Evolutionary conservation across 1,140 invertebrate species (phyloP).

Genomic region (Marisa cornuarietis): DNA sequence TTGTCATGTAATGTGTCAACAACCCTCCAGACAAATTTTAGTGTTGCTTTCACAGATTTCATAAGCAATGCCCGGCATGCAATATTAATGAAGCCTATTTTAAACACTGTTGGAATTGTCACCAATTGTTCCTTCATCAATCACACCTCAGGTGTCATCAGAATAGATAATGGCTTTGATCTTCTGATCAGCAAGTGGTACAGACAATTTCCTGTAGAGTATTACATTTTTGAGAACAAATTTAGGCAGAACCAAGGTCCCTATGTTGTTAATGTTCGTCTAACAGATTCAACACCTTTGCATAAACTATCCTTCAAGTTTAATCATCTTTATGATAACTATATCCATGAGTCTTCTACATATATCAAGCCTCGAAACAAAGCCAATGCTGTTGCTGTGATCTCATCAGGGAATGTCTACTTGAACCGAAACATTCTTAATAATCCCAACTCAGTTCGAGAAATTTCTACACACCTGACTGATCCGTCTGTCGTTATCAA

Average conservation of each 20-base stretch:
- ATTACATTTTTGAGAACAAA: slow-evolving; percentile 87
- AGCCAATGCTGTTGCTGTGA: slow-evolving; percentile 88
- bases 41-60: slow-evolving; percentile 61
- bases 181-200: slow-evolving; percentile 65
- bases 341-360: slow-evolving; percentile 85
- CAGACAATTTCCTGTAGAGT: slow-evolving; percentile 58
- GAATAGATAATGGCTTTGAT: slow-evolving; percentile 84
- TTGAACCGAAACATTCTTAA: slow-evolving; percentile 92
- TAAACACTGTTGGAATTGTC: slow-evolving; percentile 63
- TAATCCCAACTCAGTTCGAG: slow-evolving; percentile 86
- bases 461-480: slow-evolving; percentile 93
- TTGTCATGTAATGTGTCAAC: slow-evolving; percentile 60
- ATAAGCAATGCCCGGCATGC: slow-evolving; percentile 57
- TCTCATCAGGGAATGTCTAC: slow-evolving; percentile 86
- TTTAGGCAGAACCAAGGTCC: slow-evolving; percentile 87
- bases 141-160: slow-evolving; percentile 83
- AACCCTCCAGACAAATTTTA: slow-evolving; percentile 53
- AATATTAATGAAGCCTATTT: slow-evolving; percentile 57
- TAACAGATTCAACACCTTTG: slow-evolving; percentile 84
- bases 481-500: slow-evolving; percentile 95
- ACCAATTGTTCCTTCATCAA: slow-evolving; percentile 82
- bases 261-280: slow-evolving; percentile 86
- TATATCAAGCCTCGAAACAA: slow-evolving; percentile 77
- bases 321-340: slow-evolving; percentile 89
- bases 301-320: slow-evolving; percentile 87